Percentiles rank a stretch among this genome's conserved stretches.
Evolutionary conservation across 2,888 invertebrate genomes (phyloP).

Genomic region (Nomada goodeniana): DNA sequence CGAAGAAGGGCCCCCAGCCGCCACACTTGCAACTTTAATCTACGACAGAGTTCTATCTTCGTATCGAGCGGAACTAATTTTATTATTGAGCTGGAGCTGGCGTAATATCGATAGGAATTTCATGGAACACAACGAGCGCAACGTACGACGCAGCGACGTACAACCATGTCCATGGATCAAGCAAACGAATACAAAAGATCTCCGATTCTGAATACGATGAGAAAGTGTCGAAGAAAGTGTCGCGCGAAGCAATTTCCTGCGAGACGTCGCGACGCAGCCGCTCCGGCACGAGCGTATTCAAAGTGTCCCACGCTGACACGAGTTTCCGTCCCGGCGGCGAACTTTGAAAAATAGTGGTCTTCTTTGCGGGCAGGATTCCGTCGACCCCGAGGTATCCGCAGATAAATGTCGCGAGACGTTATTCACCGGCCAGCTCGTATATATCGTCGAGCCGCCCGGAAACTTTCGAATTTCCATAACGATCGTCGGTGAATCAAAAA

Average conservation of each 20-base stretch:
- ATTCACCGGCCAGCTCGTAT: constrained; percentile 28
- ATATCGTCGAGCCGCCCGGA: not conserved
- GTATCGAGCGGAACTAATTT: not conserved
- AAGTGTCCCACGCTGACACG: constrained; percentile 16
- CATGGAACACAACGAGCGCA: too few species aligned
- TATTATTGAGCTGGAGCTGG: not conserved
- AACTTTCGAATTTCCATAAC: constrained; percentile 22
- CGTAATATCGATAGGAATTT: too few species aligned
- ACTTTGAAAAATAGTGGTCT: constrained; percentile 50
- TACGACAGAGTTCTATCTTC: not conserved
- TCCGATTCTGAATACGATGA: too few species aligned
- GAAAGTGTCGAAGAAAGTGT: too few species aligned
- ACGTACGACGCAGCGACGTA: too few species aligned
- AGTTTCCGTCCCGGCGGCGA: constrained; percentile 20
- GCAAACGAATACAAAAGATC: too few species aligned
- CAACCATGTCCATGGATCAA: too few species aligned
- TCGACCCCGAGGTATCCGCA: not conserved
- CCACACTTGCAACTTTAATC: constrained; percentile 14
- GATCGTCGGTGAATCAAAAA: not conserved
- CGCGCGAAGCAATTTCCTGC: not conserved
- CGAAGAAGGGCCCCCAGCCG: not conserved
- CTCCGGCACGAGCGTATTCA: constrained; percentile 26
- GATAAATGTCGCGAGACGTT: constrained; percentile 36
- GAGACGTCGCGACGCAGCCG: constrained; percentile 6
- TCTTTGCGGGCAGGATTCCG: constrained; percentile 33